Base-by-base conservation (phyloP, 2,888 invertebrate genomes). In the Sclerodermus sp. region DNA sequence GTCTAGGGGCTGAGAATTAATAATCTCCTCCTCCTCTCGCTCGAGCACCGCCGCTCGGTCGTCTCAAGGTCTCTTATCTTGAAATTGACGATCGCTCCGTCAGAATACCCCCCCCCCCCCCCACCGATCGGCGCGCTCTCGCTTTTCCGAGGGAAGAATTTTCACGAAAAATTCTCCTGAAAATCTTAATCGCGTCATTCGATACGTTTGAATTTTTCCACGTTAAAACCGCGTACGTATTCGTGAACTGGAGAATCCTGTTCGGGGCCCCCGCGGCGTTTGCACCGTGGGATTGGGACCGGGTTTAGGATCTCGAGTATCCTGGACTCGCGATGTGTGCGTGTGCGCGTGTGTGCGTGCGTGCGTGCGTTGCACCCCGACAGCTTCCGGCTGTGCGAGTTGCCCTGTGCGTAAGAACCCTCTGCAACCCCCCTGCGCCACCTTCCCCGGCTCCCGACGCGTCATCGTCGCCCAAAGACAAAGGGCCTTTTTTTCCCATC, bases 211-310 rank as follows among this genome's bases (percentile, higher is more conserved):
- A n/a, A n/a, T n/a, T n/a, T n/a, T n/a, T n/a, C n/a, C n/a, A n/a
- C n/a, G n/a, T n/a, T n/a, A n/a, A n/a, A n/a, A n/a, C 53, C 34
- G 47, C 49, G 47, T 36, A 46, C 42, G 42, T 42, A 45, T 60
- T 60, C 60, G 66, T 62, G 62, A 65, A 65, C 66, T 62, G 60
- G 66, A 57, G 62, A 57, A 69, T 70, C 70, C 71, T 66, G 68
- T 65, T 63, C 71, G 62, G 70, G 64, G 71, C 74, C 71, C 75
- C 74, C 73, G 71, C 68, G 60, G 62, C 62, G 72, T 65, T 68
- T 70, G 60, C 66, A 76, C 74, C 75, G 77, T 76, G 76, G 73
- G 75, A 76, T 71, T 73, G 55, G 54, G 51, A 61, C 53, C 50
- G 51, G 36, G 8, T 51, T 49, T 49, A 45, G 42, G 32, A 17